phyloP scores from a whole-genome alignment of 2,113 vertebrate species.

The Orientallactaga bullata region DNA sequence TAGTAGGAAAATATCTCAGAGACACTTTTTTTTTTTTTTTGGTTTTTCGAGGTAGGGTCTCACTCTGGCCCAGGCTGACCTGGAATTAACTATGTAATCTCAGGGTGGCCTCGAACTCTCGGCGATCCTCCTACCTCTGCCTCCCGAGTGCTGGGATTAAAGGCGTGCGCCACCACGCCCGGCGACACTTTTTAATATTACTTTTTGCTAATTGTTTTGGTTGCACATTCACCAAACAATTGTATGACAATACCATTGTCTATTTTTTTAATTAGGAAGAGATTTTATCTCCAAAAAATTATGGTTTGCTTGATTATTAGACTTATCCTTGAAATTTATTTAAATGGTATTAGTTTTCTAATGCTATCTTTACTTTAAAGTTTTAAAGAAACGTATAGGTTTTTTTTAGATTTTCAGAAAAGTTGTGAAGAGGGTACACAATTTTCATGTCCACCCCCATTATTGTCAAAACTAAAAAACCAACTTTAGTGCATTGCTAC shows the following conservation, averaged over 20 bases:
- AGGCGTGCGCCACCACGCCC: too few relatives aligned
- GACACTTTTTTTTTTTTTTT: background rate
- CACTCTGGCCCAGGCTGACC: too few relatives aligned
- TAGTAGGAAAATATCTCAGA: conserved; percentile 15
- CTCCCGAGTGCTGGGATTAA: too few relatives aligned
- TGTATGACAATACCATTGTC: background rate
- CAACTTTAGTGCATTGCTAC: background rate
- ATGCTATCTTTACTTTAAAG: background rate
- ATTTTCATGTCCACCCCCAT: background rate
- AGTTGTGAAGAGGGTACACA: background rate
- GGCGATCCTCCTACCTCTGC: too few relatives aligned
- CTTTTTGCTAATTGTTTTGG: background rate
- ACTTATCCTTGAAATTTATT: conserved; percentile 33
- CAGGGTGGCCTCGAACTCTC: too few relatives aligned
- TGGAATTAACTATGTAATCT: too few relatives aligned
- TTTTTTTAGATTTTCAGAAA: conserved; percentile 23
- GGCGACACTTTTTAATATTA: background rate
- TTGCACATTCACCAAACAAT: background rate
- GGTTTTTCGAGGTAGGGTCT: too few relatives aligned
- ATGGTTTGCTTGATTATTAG: background rate
- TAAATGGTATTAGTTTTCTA: background rate
- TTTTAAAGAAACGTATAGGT: conserved; percentile 32
- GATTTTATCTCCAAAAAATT: background rate
- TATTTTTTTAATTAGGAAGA: background rate
- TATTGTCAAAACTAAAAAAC: conserved; percentile 15